Evolutionary conservation across 2,113 vertebrate species (phyloP), one percentile per base, ranked within the genome.

Genomic region (Pelmatolapia mariae): DNA sequence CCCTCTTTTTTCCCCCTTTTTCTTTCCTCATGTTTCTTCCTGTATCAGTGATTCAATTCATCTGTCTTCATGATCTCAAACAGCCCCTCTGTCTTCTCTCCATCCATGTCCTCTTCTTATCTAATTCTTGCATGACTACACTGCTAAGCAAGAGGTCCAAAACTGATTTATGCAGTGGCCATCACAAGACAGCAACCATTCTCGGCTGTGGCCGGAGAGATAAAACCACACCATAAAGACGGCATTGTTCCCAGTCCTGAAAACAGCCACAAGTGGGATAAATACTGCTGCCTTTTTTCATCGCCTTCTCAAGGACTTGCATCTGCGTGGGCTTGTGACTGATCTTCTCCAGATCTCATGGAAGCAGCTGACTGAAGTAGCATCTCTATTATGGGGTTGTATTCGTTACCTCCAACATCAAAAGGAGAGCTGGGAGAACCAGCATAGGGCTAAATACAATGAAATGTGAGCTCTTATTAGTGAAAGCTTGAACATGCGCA

Each of bases 91-190:
- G 79, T 87, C 45, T 45, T 81, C 50, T 89, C 81, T 78, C 40
- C 78, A 78, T 80, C 36, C 84, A 4, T 52, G 53, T 87, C 71
- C 86, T 81, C 47, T 43, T 57, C 89, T 91, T 93, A 88, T 92
- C 89, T 88, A 88, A 53, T 61, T 81, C 84, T 79, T 19, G 45
- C 53, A 81, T 31, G 24, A 85, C 80, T 87, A 66, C 68, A 56
- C 80, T 86, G 90, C 88, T 87, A 89, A 94, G 66, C 81, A 43
- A 90, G 85, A 93, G 90, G 81, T 83, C 86, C 90, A 82, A 89
- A 93, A 92, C 87, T 92, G 94, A 95, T 96, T 95, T 94, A 95
- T 94, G 93, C 91, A 89, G 90, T 87, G 93, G 93, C 93, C 93
- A 93, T 94, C 91, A 91, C 93, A 93, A 95, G 92, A 93, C 91